Conservation (phyloP, 2,888 invertebrate species). For the Selenia dentaria region DNA sequence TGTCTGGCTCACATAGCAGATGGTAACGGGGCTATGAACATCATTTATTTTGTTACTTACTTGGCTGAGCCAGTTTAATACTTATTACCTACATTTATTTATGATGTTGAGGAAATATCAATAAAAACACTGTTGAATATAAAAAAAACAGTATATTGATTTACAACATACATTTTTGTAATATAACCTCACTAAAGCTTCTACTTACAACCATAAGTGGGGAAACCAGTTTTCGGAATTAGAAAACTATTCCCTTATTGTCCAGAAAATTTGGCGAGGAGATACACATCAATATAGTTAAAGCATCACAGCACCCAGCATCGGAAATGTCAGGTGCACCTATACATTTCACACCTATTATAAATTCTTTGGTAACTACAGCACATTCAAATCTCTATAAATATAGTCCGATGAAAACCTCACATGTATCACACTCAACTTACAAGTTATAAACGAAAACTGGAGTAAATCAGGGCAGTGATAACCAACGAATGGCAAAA, state of each 20-base stretch:
- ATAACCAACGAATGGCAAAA: constrained; percentile 1
- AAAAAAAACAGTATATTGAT: constrained; percentile 8
- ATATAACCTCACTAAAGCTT: constrained; percentile 9
- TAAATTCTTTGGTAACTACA: constrained; percentile 16
- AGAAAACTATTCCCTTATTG: background rate
- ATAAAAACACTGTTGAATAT: background rate
- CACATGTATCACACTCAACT: background rate
- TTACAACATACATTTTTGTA: constrained; percentile 10
- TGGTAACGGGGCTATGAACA: too few species aligned
- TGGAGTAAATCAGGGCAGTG: background rate
- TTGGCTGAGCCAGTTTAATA: too few species aligned
- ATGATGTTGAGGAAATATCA: too few species aligned
- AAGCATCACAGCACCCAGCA: too few species aligned
- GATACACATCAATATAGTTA: background rate
- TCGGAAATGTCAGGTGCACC: too few species aligned
- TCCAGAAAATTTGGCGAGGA: background rate
- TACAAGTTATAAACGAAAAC: background rate
- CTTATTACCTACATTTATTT: too few species aligned
- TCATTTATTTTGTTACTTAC: too few species aligned
- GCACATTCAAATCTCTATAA: background rate
- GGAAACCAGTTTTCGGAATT: background rate
- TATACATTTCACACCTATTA: too few species aligned
- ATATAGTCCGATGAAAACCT: background rate
- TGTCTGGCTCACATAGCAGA: too few species aligned
- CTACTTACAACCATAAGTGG: background rate